Evolutionary conservation across 2,888 invertebrate species (phyloP).

Genomic region (Cerceris ruficornis): DNA sequence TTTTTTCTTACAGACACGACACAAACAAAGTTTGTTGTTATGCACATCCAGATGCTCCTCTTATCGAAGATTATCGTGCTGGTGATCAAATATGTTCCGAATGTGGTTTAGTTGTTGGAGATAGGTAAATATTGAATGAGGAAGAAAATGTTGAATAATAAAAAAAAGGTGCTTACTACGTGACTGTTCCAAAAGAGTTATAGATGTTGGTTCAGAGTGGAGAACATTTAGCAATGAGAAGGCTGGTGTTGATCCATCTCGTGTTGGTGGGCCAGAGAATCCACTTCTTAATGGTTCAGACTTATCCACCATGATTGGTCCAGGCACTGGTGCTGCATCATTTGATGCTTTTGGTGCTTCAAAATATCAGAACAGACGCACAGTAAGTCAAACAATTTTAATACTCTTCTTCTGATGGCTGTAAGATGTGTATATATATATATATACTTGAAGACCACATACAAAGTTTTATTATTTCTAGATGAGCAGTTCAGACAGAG

Average conservation of each 20-base stretch:
- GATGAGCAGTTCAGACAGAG: slow-evolving; percentile 98
- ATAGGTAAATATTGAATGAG: slow-evolving; percentile 86
- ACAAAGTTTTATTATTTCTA: slow-evolving; percentile 81
- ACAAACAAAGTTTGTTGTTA: slow-evolving; percentile 93
- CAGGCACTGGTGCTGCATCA: slow-evolving; percentile 88
- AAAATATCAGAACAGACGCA: slow-evolving; percentile 86
- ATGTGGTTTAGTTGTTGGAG: slow-evolving; percentile 99
- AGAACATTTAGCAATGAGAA: slow-evolving; percentile 99
- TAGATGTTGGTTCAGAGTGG: slow-evolving; percentile 99
- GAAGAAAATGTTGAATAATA: not conserved
- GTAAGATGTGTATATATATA: no score
- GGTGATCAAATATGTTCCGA: slow-evolving; percentile 99
- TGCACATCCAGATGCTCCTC: slow-evolving; percentile 96
- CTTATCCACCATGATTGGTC: slow-evolving; percentile 97
- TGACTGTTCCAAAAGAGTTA: slow-evolving; percentile 87
- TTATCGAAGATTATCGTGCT: slow-evolving; percentile 99
- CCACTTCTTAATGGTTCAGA: slow-evolving; percentile 97
- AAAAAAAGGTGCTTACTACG: not conserved
- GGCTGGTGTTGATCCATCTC: slow-evolving; percentile 97
- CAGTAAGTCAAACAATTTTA: slow-evolving; percentile 80
- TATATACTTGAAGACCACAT: not conserved
- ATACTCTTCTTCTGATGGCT: not conserved
- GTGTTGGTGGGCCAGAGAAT: slow-evolving; percentile 99
- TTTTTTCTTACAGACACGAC: slow-evolving; percentile 85
- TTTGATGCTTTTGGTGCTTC: slow-evolving; percentile 92